These are phyloP conservation scores for Daktulosphaira vitifoliae DNA, from an alignment of 1,140 invertebrate genomes.

Conservation along the genomic window DNA sequence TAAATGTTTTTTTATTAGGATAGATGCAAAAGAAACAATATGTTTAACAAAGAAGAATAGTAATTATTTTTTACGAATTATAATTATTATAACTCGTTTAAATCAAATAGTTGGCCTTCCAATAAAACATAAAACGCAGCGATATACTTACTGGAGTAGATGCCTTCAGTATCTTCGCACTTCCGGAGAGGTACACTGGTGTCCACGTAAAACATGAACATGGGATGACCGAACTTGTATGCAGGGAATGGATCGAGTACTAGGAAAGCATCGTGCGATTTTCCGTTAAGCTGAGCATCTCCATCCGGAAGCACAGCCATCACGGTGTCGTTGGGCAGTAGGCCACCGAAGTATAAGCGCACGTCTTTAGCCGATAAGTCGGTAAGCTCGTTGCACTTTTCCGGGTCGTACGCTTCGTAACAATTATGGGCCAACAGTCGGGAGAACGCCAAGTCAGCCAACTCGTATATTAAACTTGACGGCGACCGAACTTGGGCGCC, in stretches of 20 bases:
- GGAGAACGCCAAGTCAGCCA: not conserved
- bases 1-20: too few relatives aligned
- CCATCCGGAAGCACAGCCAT: slow-evolving; percentile 45
- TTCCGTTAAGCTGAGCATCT: slow-evolving; percentile 39
- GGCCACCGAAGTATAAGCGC: slow-evolving; percentile 11
- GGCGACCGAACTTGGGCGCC: not conserved
- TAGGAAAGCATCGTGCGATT: slow-evolving; percentile 44
- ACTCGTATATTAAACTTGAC: not conserved
- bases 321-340: slow-evolving; percentile 30
- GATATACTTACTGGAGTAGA: slow-evolving; percentile 39
- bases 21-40: too few relatives aligned
- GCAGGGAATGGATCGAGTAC: slow-evolving; percentile 48
- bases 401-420: slow-evolving; percentile 6
- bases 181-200: slow-evolving; percentile 36
- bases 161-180: slow-evolving; percentile 42
- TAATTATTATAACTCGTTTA: too few relatives aligned
- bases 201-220: slow-evolving; percentile 48
- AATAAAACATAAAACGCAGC: too few relatives aligned
- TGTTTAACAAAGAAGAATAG: too few relatives aligned
- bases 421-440: slow-evolving; percentile 9
- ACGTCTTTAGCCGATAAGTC: slow-evolving; percentile 17
- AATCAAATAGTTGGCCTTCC: too few relatives aligned
- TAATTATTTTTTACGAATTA: too few relatives aligned
- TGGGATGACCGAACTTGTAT: slow-evolving; percentile 48
- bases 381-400: slow-evolving; percentile 2